A percentile compares a stretch with the other conserved stretches of the same genome.
phyloP scores from a whole-genome alignment of 2,888 invertebrate genomes.

The Drosophila picticornis region DNA sequence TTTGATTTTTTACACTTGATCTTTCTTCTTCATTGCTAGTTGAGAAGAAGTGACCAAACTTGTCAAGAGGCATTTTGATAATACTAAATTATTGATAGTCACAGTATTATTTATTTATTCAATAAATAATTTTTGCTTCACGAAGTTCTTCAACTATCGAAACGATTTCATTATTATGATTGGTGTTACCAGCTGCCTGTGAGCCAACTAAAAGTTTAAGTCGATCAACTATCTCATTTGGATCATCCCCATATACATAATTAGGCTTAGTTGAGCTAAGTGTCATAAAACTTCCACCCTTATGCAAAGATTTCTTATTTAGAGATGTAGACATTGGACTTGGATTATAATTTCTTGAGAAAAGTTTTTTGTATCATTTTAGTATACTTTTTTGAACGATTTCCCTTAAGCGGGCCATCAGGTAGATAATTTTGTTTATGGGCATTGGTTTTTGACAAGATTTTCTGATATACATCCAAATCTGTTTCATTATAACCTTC shows the following conservation, averaged over 20 bases:
- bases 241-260: constrained; percentile 69
- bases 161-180: constrained; percentile 40
- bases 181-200: constrained; percentile 23
- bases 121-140: constrained; percentile 22
- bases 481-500: neutral
- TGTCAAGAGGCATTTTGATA: neutral
- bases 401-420: neutral
- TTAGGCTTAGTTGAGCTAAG: neutral
- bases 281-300: neutral
- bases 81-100: neutral
- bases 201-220: constrained; percentile 57
- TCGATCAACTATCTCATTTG: constrained; percentile 75
- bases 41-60: neutral
- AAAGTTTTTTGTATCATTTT: too few relatives aligned
- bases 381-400: neutral
- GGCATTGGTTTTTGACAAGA: neutral
- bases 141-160: constrained; percentile 40
- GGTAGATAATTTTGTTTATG: neutral
- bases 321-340: neutral
- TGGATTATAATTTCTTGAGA: too few relatives aligned
- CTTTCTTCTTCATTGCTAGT: too few relatives aligned
- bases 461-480: neutral
- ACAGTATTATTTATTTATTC: neutral
- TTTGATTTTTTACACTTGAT: neutral
- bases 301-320: neutral